phyloP scores from a whole-genome alignment of 2,113 vertebrate genomes.

The Shinisaurus crocodilurus region DNA sequence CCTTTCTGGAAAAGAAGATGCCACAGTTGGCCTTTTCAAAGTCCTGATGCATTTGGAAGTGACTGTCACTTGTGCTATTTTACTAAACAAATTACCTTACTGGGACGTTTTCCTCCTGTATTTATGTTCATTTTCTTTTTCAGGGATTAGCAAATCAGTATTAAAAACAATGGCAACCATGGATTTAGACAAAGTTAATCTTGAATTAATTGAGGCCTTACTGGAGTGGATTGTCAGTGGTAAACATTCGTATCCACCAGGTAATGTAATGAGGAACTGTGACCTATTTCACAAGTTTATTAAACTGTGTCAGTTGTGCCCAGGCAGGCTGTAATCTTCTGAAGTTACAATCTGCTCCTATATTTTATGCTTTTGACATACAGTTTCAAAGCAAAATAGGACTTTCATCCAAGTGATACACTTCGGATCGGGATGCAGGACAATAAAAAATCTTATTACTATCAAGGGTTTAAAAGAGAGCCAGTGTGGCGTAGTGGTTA shows the following conservation, averaged over 20 bases:
- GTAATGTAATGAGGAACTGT: conserved; percentile 66
- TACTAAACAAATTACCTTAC: not conserved
- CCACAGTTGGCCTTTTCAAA: not conserved
- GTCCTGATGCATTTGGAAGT: not conserved
- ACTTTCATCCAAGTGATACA: not conserved
- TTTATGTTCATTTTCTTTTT: conserved; percentile 37
- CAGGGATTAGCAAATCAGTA: conserved; percentile 87
- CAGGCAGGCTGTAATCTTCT: not conserved
- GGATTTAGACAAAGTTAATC: conserved; percentile 97
- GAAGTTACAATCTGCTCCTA: not conserved
- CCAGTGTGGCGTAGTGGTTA: no score
- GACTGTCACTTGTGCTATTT: not conserved
- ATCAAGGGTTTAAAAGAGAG: no score
- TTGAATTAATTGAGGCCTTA: conserved; percentile 93
- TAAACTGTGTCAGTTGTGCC: not conserved
- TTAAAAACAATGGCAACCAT: conserved; percentile 90
- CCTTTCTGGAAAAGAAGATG: not conserved
- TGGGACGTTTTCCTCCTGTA: not conserved
- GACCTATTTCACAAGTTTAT: not conserved
- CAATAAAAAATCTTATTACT: not conserved
- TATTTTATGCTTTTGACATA: not conserved
- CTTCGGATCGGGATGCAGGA: not conserved
- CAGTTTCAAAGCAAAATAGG: not conserved
- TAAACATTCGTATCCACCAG: conserved; percentile 89
- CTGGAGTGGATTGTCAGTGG: conserved; percentile 95